These are phyloP conservation scores for Heterodera carotae DNA, from an alignment of 1,140 invertebrate genomes.

Conservation along the genomic window DNA sequence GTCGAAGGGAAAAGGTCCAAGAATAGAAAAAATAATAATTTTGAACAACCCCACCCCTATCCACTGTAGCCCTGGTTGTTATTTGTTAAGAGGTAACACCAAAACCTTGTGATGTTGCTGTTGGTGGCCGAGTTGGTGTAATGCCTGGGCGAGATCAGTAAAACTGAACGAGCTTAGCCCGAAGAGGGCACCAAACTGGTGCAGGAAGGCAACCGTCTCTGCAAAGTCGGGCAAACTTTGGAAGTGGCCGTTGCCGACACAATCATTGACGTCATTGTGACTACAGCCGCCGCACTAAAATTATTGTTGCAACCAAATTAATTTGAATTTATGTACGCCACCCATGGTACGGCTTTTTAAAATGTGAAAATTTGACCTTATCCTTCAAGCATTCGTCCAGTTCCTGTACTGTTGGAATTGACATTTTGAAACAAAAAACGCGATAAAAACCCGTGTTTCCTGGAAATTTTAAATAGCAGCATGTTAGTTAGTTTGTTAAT, in stretches of 20 bases:
- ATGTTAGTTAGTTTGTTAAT: no score
- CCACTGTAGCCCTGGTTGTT: no score
- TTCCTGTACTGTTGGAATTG: not conserved
- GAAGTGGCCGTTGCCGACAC: not conserved
- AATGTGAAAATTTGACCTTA: not conserved
- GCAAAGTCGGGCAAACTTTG: constrained; percentile 21
- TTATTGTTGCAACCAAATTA: not conserved
- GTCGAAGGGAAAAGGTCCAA: not conserved
- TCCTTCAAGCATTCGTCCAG: constrained; percentile 25
- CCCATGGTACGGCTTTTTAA: not conserved
- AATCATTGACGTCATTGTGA: not conserved
- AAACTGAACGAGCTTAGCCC: constrained; percentile 20
- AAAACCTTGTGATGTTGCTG: not conserved
- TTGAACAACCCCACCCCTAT: not conserved
- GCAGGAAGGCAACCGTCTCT: constrained; percentile 21
- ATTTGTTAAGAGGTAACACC: no score
- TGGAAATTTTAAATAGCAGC: no score
- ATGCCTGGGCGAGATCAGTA: constrained; percentile 19
- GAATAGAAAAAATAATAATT: constrained; percentile 6
- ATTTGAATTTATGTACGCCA: not conserved
- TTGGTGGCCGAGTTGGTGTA: not conserved
- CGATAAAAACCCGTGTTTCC: no score
- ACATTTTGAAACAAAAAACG: no score
- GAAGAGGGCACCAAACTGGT: constrained; percentile 22
- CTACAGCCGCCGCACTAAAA: not conserved